Conservation (phyloP, 2,113 vertebrate species). For the Catharus fuscescens region DNA sequence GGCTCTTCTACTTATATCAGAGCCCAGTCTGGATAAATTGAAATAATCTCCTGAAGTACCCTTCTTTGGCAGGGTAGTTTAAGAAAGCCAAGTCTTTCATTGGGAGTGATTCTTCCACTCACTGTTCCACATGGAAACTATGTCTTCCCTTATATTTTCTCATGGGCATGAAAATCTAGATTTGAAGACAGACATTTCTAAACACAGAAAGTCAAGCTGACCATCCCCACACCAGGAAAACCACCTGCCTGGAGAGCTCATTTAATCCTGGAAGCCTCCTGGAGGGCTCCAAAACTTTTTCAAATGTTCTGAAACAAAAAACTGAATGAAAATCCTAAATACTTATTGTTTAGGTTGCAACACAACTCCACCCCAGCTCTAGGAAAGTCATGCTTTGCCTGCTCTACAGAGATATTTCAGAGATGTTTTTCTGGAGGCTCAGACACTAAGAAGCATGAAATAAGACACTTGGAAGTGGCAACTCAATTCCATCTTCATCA, state of each 20-base stretch:
- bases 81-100: not conserved
- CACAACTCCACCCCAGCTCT: not conserved
- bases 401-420: not conserved
- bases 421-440: not conserved
- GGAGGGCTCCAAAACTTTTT: not conserved
- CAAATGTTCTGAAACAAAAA: not conserved
- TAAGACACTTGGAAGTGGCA: not conserved
- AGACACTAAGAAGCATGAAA: constrained; percentile 5
- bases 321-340: not conserved
- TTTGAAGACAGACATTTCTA: not conserved
- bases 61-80: not conserved
- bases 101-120: not conserved
- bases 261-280: not conserved
- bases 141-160: not conserved
- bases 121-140: not conserved
- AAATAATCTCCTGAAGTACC: not conserved
- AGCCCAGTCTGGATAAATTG: not conserved
- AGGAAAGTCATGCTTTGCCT: not conserved
- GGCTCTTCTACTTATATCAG: not conserved
- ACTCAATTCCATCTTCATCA: constrained; percentile 8
- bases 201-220: not conserved
- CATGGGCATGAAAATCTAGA: not conserved
- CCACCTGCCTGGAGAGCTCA: not conserved
- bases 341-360: not conserved
- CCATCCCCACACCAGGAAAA: not conserved